These are phyloP conservation scores for Karalla daura DNA, from an alignment of 2,797 vertebrate genomes.

Conservation along the genomic window DNA sequence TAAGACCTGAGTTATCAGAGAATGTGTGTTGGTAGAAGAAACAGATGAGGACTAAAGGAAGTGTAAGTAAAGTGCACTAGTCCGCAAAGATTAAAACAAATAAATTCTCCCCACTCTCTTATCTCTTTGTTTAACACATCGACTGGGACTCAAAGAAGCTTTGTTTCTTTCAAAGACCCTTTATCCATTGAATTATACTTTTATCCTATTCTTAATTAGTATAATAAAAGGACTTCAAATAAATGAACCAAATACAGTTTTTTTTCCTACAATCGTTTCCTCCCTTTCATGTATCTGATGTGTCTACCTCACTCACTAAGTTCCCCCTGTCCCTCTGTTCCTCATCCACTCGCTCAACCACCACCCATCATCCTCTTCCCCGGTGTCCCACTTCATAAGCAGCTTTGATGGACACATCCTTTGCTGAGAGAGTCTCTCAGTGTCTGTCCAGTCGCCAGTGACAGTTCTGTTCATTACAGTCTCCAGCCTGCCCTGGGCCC, in stretches of 20 bases:
- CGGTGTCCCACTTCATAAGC: conserved; percentile 51
- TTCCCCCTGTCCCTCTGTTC: conserved; percentile 10
- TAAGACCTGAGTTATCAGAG: too few relatives aligned
- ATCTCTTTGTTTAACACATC: not conserved
- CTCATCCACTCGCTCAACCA: conserved; percentile 11
- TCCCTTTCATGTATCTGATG: not conserved
- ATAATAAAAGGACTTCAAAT: not conserved
- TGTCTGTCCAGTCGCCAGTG: conserved; percentile 53
- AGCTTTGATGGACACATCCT: conserved; percentile 64
- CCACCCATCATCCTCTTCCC: conserved; percentile 23
- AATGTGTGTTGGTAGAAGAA: too few relatives aligned
- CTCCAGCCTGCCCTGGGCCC: conserved; percentile 73
- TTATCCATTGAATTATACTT: too few relatives aligned
- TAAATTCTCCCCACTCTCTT: not conserved
- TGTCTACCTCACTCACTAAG: not conserved
- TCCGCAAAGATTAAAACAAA: too few relatives aligned
- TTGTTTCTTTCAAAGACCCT: not conserved
- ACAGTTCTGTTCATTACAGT: conserved; percentile 75
- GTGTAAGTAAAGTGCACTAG: too few relatives aligned
- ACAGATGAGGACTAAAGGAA: too few relatives aligned
- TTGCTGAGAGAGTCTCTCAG: conserved; percentile 61
- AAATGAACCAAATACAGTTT: not conserved
- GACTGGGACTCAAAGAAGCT: too few relatives aligned
- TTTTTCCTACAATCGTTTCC: not conserved
- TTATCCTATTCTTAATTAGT: not conserved